Evolutionary conservation across 2,113 vertebrate species (phyloP).

Genomic region (Plecotus auritus): DNA sequence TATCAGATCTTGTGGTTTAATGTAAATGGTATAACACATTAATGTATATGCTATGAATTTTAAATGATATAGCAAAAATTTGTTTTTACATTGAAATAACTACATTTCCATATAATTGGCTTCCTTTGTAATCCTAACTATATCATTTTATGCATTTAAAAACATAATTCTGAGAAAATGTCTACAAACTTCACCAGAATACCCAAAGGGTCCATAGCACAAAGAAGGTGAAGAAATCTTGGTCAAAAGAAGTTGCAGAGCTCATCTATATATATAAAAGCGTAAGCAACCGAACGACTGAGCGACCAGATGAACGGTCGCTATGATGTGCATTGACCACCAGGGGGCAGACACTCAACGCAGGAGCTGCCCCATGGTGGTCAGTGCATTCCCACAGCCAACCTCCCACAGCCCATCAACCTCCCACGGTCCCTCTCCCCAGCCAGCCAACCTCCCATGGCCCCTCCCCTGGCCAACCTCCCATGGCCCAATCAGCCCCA

Average conservation of each 20-base stretch:
- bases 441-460: too few relatives aligned
- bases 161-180: background rate
- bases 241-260: background rate
- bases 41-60: background rate
- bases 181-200: background rate
- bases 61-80: background rate
- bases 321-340: too few relatives aligned
- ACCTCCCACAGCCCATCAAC: too few relatives aligned
- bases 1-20: background rate
- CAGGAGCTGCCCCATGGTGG: too few relatives aligned
- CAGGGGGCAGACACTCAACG: too few relatives aligned
- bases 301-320: too few relatives aligned
- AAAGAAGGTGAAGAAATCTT: background rate
- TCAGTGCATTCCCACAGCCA: too few relatives aligned
- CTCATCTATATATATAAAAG: background rate
- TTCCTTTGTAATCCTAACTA: background rate
- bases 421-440: too few relatives aligned
- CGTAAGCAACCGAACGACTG: too few relatives aligned
- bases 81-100: slow-evolving; percentile 5
- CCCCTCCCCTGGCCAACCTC: too few relatives aligned
- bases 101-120: background rate
- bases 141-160: slow-evolving; percentile 18
- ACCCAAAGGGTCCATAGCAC: background rate
- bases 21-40: background rate
- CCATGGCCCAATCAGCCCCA: too few relatives aligned